These are phyloP conservation scores for Ormyrus thymus DNA, from an alignment of 2,888 invertebrate species.

Conservation along the genomic window DNA sequence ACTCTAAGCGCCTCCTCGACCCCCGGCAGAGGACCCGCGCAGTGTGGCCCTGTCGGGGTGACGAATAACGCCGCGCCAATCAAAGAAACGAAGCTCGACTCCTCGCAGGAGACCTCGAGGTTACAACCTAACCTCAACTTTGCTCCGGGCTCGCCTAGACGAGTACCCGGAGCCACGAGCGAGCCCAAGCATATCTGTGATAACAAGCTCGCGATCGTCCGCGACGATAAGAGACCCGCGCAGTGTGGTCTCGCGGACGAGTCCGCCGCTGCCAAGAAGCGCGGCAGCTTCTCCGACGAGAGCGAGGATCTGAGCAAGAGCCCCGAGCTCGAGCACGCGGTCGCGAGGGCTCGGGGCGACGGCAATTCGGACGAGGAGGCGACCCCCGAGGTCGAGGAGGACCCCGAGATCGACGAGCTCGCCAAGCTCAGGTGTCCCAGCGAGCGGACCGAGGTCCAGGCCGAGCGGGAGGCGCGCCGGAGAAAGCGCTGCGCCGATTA, in stretches of 20 bases:
- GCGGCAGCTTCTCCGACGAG: slow-evolving; percentile 29
- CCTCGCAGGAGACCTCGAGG: slow-evolving; percentile 5
- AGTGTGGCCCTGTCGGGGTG: slow-evolving; percentile 72
- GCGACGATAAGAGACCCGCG: slow-evolving; percentile 68
- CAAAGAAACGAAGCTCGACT: neutral
- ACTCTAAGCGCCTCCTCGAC: slow-evolving; percentile 20
- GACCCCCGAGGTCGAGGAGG: slow-evolving; percentile 78
- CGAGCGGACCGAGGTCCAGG: slow-evolving; percentile 91
- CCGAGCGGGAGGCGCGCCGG: slow-evolving; percentile 86
- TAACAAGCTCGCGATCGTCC: slow-evolving; percentile 50
- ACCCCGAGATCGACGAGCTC: slow-evolving; percentile 87
- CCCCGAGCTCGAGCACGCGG: slow-evolving; percentile 73
- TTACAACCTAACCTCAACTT: neutral
- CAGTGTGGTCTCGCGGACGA: slow-evolving; percentile 70
- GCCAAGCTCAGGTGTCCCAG: slow-evolving; percentile 91
- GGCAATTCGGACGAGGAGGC: slow-evolving; percentile 71
- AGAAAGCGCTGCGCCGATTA: slow-evolving; percentile 92
- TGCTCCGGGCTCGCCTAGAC: slow-evolving; percentile 32
- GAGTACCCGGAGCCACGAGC: slow-evolving; percentile 9
- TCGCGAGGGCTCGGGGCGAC: slow-evolving; percentile 73
- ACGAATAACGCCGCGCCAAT: slow-evolving; percentile 32
- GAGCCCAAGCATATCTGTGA: slow-evolving; percentile 43
- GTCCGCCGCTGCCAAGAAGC: neutral
- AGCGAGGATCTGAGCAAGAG: slow-evolving; percentile 25
- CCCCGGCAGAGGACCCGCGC: slow-evolving; percentile 73